Base-by-base conservation (phyloP, 2,113 vertebrate species). In the Festucalex cinctus region DNA sequence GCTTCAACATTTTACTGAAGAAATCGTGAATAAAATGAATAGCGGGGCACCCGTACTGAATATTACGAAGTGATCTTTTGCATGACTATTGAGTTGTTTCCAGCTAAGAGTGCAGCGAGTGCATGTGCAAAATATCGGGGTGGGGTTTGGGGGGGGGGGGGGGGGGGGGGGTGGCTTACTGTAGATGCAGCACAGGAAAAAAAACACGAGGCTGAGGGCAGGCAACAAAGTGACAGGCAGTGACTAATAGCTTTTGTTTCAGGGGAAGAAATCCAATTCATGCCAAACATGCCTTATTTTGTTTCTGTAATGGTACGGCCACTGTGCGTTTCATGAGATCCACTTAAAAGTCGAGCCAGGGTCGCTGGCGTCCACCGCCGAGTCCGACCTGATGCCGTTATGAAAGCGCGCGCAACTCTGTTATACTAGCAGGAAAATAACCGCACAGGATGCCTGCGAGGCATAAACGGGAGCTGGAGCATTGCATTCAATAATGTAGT, bases 401-500 rank as follows among this genome's bases (percentile, higher is more conserved):
- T 85, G 82, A 81, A 88, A 81, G 80, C 71, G 69, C 71, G 69
- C 83, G 77, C 22, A 79, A 83, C 71, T 83, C 77, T 63, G 71
- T 81, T 13, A 75, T n/a, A 78, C 83, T 80, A 76, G 83, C 79
- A 75, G 78, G 74, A 89, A n/a, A 90, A 91, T 76, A 92, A 91
- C 89, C 81, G 85, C 8, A 71, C 68, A 68, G 83, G 85, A 92
- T 94, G 92, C 93, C 91, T 92, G 84, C 80, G n/a, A 90, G 92
- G 81, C 91, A 88, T 69, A 77, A 83, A 84, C 85, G 90, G 92
- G 90, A 79, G 91, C 91, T 92, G 90, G 90, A 90, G 88, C 90
- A 88, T 91, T 92, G 88, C 86, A 87, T 91, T 91, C 85, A 86
- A 87, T 92, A 91, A 92, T 90, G 89, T 88, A 90, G 88, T 89